Evolutionary conservation across 2,113 vertebrate species (phyloP).

Genomic region (Urocolius indicus): DNA sequence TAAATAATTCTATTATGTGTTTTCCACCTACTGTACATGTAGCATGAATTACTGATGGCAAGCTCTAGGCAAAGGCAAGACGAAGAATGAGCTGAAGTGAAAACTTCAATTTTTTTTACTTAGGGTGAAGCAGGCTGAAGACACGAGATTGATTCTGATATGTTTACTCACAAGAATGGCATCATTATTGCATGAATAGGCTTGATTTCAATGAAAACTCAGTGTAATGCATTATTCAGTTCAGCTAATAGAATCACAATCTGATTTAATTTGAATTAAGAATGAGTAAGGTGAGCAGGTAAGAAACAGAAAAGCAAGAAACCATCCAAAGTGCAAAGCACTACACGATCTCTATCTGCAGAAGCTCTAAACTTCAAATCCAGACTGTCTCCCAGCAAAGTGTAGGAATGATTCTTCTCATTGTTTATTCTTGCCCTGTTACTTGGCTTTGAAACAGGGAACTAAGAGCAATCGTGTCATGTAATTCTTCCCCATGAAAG

Average conservation of each 20-base stretch:
- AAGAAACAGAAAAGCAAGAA: background rate
- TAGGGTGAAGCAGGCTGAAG: background rate
- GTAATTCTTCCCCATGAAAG: background rate
- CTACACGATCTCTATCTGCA: background rate
- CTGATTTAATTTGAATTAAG: slow-evolving; percentile 49
- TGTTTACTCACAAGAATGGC: slow-evolving; percentile 34
- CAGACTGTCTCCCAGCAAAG: background rate
- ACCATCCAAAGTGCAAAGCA: background rate
- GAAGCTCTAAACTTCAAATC: background rate
- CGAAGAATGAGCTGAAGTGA: background rate
- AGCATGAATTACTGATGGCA: background rate
- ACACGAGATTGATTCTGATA: background rate
- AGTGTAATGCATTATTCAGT: slow-evolving; percentile 42
- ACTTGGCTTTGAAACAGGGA: background rate
- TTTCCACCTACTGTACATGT: background rate
- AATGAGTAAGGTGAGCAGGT: background rate
- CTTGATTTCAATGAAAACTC: slow-evolving; percentile 9
- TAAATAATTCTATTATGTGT: slow-evolving; percentile 24
- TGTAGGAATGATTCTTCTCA: accelerated
- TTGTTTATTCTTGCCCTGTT: background rate
- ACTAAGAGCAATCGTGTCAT: background rate
- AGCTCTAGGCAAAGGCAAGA: slow-evolving; percentile 6
- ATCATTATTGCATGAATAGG: slow-evolving; percentile 10
- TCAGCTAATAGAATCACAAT: background rate
- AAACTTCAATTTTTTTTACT: background rate